phyloP scores from a whole-genome alignment of 2,113 vertebrate species.

The Istiophorus platypterus region DNA sequence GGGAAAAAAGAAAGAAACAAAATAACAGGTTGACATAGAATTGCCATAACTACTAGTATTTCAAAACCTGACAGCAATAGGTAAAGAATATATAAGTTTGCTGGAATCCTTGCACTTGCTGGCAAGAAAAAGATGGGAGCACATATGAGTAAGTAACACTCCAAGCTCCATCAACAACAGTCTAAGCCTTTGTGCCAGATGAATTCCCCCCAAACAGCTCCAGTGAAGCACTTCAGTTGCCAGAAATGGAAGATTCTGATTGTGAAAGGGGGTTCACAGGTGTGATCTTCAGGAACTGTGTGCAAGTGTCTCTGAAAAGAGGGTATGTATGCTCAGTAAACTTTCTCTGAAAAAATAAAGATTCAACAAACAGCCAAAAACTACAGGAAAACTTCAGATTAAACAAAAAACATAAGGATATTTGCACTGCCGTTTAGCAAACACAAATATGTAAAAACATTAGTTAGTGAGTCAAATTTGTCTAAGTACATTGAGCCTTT shows the following conservation, averaged over 20 bases:
- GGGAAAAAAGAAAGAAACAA: neutral
- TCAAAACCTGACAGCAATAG: neutral
- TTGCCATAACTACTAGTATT: neutral
- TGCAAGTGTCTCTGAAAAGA: conserved; percentile 5
- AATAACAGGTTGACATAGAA: conserved; percentile 5
- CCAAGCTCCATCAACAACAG: neutral
- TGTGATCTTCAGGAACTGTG: conserved; percentile 19
- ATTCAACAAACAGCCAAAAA: neutral
- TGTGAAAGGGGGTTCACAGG: conserved; percentile 24
- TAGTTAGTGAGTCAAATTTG: neutral
- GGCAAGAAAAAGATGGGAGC: conserved; percentile 2
- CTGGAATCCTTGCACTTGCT: neutral
- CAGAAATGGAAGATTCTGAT: conserved; percentile 26
- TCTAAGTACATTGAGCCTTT: neutral
- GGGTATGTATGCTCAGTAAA: neutral
- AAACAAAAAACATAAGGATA: neutral
- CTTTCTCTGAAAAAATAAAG: neutral
- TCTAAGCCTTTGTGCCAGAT: conserved; percentile 8
- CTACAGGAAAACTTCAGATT: neutral
- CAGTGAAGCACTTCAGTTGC: conserved; percentile 8
- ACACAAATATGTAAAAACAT: neutral
- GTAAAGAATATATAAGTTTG: neutral
- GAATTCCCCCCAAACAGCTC: conserved; percentile 7
- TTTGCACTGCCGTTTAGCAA: neutral
- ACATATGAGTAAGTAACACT: neutral